A percentile compares a stretch with the other conserved stretches of the same genome.
These are phyloP conservation scores for Artibeus lituratus DNA, from an alignment of 2,797 vertebrate genomes.

Conservation along the genomic window DNA sequence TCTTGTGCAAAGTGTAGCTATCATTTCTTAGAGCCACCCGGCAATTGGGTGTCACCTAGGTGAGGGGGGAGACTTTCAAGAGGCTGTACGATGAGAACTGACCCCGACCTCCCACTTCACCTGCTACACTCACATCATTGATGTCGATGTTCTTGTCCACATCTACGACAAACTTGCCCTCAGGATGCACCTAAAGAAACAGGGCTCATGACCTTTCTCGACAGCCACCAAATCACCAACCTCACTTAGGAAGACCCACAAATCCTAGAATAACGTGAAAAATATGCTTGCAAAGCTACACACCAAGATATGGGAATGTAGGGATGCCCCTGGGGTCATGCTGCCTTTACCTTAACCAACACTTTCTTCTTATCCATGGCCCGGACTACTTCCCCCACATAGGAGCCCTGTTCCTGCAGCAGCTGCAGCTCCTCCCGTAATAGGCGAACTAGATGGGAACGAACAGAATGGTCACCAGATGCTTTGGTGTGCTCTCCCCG, in stretches of 20 bases:
- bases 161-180: conserved; percentile 98
- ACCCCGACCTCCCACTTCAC: not conserved
- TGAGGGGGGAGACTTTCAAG: not conserved
- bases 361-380: conserved; percentile 99
- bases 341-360: conserved; percentile 91
- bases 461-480: not conserved
- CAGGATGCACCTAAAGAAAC: conserved; percentile 92
- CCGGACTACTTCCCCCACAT: conserved; percentile 97
- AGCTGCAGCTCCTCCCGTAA: conserved; percentile 97
- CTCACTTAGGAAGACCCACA: not conserved
- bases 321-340: not conserved
- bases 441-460: conserved; percentile 87
- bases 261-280: not conserved
- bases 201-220: not conserved
- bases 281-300: not conserved
- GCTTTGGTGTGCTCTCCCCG: not conserved
- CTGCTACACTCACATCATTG: conserved; percentile 91
- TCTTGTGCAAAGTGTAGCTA: conserved; percentile 99
- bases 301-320: not conserved
- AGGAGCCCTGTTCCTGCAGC: conserved; percentile 98
- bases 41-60: conserved; percentile 97
- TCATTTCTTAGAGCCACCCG: conserved; percentile 97
- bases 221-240: not conserved
- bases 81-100: not conserved
- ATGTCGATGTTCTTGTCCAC: conserved; percentile 99